Evolutionary conservation across 2,113 vertebrate species (phyloP), one percentile per base, ranked within the genome.

Genomic region (pig (Sus scrofa)): DNA sequence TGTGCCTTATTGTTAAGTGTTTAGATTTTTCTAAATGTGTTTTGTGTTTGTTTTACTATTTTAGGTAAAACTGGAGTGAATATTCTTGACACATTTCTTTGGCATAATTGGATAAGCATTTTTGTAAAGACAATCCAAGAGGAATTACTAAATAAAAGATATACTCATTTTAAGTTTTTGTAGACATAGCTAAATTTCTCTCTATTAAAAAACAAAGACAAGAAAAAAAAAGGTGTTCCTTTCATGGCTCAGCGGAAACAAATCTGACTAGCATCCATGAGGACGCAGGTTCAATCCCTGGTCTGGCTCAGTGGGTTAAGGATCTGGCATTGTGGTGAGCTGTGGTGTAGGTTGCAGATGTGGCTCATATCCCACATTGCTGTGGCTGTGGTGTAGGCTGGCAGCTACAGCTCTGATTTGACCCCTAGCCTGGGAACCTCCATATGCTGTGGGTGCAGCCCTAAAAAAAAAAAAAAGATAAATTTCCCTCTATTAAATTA

Each of bases 41-140:
- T 82, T 82, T 86, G 14, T 52, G 56, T 85, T 63, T 73, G 37
- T 34, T 86, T 96, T 82, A 77, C 27, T 75, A 68, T 82, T 77
- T 89, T 84, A 75, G 84, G 44, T 86, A 60, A 74, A 15, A 30
- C 24, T 75, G 15, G 1, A 86, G 22, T 63, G 44, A 84, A 81
- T 87, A 13, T 78, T 87, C 70, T 88, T 78, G 34, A 87, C 30
- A 75, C 50, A 71, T 79, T 90, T 90, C 79, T 87, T 71, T 95
- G 52, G 15, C 60, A 90, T 82, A 86, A 52, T 86, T 83, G 60
- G 22, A 63, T 63, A 16, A 77, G 32, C 65, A 89, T 85, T 91
- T 91, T 58, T 86, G 32, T 63, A 26, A 63, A 89, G 90, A 82
- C n/a, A 86, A 89, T 71, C 74, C 62, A 60, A 74, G 26, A 93